These are phyloP conservation scores for Illadopsis cleaveri DNA, from an alignment of 2,113 vertebrate genomes.

Conservation along the genomic window DNA sequence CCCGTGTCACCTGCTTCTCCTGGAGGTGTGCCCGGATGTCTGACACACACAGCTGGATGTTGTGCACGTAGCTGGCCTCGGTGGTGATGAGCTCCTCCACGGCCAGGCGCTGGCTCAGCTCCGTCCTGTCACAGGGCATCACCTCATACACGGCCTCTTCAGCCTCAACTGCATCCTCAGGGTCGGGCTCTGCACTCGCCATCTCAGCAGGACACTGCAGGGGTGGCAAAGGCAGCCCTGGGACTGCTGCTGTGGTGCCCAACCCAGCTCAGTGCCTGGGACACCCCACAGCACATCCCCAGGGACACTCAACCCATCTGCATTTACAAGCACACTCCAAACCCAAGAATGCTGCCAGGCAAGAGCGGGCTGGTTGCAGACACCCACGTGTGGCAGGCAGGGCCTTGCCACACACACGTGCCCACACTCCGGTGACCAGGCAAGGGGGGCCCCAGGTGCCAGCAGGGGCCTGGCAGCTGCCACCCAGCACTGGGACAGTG, in stretches of 20 bases:
- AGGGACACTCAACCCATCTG: background rate
- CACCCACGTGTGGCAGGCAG: background rate
- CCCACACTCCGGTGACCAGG: accelerated
- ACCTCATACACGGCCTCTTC: slow-evolving; percentile 13
- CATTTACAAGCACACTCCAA: background rate
- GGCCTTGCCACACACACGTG: background rate
- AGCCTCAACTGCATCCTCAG: background rate
- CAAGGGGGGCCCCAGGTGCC: background rate
- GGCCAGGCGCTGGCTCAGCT: slow-evolving; percentile 80
- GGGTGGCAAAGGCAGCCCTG: background rate
- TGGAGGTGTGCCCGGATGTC: slow-evolving; percentile 82
- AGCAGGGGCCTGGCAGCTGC: background rate
- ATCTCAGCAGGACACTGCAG: slow-evolving; percentile 63
- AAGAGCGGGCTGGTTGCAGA: background rate
- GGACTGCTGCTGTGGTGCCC: background rate
- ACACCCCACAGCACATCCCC: background rate
- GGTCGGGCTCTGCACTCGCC: slow-evolving; percentile 53
- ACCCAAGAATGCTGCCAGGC: background rate
- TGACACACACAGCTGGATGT: slow-evolving; percentile 76
- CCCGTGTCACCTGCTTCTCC: slow-evolving; percentile 60
- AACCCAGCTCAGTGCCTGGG: background rate
- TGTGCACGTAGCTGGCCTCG: slow-evolving; percentile 83
- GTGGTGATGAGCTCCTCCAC: slow-evolving; percentile 86
- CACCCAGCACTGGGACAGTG: background rate
- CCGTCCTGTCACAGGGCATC: slow-evolving; percentile 51